Evolutionary conservation across 37 sponge, comb jelly and placozoan species (phyloP), one percentile per base, ranked within the genome.

Genomic region (Cliona cf. orientalis): DNA sequence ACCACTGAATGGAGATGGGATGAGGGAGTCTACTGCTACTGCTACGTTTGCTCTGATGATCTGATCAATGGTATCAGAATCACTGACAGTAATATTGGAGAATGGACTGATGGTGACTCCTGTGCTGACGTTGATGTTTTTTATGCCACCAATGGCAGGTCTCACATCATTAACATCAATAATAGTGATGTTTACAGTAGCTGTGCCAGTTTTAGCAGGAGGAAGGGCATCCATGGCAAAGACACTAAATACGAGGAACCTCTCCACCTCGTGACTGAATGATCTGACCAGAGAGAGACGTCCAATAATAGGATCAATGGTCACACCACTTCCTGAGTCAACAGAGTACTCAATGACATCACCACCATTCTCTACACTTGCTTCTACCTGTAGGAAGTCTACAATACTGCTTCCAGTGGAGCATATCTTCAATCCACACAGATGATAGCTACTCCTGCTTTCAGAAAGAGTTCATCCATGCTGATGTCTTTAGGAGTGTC

Each of bases 191-290:
- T 25, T 68, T 2, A 93, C 85, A 42, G 76, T 76, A 37, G 94
- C 73, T 62, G 91, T 93, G 28, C 83, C 94, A 21, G 87, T 89
- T 1, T 86, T 68, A 28, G 91, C 80, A 31, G 90, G 87, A 21
- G 87, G 86, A 49, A 82, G 78, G 32, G 46, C 69, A 68, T 89
- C 94, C 33, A 84, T 56, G 23, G 93, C 93, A 76, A 66, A 88
- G 71, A 92, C 93, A 3, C 81, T 72, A 69, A 92, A 80, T 0
- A 35, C 21, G 14, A 81, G 22, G 3, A 46, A 4, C 0, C 74
- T n/a, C 12, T 56, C 73, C 19, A 9, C 42, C 33, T 92, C 93
- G 34, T 66, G 35, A 40, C 88, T 86, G 39, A 92, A 59, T 29
- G 71, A 42, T 9, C 33, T 45, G 17, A 29, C 33, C 23, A 92